A percentile compares a stretch with the other conserved stretches of the same genome.
Conservation (phyloP, 2,113 vertebrate genomes). For the Neolamprologus sp. region DNA sequence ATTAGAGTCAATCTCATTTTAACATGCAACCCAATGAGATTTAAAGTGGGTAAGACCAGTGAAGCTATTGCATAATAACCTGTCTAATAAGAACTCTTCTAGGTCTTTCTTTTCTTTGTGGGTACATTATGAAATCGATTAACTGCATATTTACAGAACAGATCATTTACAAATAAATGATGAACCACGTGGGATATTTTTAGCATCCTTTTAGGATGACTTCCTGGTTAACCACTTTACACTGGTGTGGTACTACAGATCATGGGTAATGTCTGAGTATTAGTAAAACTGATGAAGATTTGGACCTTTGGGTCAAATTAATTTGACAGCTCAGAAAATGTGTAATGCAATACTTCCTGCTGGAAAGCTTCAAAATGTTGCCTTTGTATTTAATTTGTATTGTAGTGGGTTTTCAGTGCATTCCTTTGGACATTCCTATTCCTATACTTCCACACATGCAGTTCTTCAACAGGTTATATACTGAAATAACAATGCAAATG, state of each 20-base stretch:
- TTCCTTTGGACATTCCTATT: background rate
- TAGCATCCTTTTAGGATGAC: background rate
- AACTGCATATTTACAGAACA: background rate
- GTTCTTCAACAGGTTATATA: background rate
- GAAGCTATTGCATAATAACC: background rate
- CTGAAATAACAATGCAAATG: rapidly evolving
- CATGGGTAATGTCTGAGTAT: rapidly evolving
- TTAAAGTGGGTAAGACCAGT: background rate
- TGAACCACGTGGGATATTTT: background rate
- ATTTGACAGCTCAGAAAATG: rapidly evolving
- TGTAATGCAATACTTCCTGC: background rate
- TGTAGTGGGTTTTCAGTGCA: rapidly evolving
- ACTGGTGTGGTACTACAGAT: background rate
- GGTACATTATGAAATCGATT: background rate
- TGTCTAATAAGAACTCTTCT: background rate
- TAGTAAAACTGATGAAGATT: background rate
- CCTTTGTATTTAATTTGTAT: background rate
- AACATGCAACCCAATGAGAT: background rate
- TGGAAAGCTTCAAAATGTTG: background rate
- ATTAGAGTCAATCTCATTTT: background rate
- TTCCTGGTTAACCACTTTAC: background rate
- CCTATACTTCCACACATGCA: background rate
- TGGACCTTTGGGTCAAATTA: background rate
- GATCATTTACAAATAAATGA: background rate
- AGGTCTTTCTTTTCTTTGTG: background rate